Evolutionary conservation across 2,888 invertebrate species (phyloP).

Genomic region (Stenoptilia bipunctidactyla): DNA sequence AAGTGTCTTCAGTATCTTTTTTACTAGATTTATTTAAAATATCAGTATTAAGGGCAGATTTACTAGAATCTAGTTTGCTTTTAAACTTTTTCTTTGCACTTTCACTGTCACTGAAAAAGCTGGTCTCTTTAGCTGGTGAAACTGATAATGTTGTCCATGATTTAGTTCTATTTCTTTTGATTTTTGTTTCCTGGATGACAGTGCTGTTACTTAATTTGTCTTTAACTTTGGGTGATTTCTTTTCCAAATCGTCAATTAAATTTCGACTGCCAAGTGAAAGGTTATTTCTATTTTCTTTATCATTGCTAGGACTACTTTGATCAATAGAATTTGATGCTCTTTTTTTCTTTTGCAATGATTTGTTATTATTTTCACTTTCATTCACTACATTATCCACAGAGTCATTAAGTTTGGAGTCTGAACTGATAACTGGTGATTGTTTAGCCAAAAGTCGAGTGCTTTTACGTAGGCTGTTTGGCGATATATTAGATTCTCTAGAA

Average conservation of each 20-base stretch:
- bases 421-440: neutral
- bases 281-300: constrained; percentile 16
- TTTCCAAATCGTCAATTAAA: constrained; percentile 25
- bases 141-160: constrained; percentile 34
- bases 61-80: constrained; percentile 6
- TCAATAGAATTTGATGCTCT: neutral
- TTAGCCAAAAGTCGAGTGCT: constrained; percentile 19
- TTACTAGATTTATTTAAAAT: constrained; percentile 15
- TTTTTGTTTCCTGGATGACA: constrained; percentile 4
- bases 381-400: neutral
- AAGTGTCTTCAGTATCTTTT: constrained; percentile 7
- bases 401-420: neutral
- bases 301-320: neutral
- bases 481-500: constrained; percentile 11
- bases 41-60: neutral
- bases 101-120: constrained; percentile 39
- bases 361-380: neutral
- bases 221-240: constrained; percentile 15
- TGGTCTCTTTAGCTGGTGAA: constrained; percentile 18
- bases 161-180: constrained; percentile 39
- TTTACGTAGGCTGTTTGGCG: constrained; percentile 17
- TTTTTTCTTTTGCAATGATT: neutral
- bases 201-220: constrained; percentile 28
- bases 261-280: constrained; percentile 25
- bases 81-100: constrained; percentile 23